Conservation (phyloP, 92 coral and sea anemone species). For the Epizoanthus illoricatus region DNA sequence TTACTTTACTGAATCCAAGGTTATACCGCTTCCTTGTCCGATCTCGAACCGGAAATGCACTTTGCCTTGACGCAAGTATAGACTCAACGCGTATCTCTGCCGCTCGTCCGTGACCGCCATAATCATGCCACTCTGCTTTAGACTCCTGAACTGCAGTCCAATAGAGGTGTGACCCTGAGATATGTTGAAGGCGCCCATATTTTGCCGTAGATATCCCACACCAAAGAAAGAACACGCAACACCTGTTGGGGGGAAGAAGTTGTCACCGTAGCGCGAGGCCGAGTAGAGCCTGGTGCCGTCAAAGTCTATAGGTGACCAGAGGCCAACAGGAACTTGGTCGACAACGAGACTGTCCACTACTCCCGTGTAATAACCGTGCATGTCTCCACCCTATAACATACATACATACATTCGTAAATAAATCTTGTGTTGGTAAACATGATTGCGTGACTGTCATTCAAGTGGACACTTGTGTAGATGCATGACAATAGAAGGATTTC, state of each 20-base stretch:
- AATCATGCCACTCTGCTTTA: conserved; percentile 56
- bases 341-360: conserved; percentile 54
- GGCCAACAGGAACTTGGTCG: conserved; percentile 45
- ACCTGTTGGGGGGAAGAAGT: conserved; percentile 51
- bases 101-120: conserved; percentile 57
- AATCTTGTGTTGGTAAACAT: background rate
- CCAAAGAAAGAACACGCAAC: conserved; percentile 67
- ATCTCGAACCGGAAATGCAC: conserved; percentile 47
- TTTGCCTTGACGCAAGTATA: conserved; percentile 48
- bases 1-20: conserved; percentile 49
- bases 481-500: too few relatives aligned
- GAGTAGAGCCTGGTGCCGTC: conserved; percentile 48
- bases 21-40: conserved; percentile 27
- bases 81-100: conserved; percentile 32
- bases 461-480: background rate
- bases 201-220: conserved; percentile 60
- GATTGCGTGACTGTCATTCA: background rate
- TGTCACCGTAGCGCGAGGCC: conserved; percentile 29
- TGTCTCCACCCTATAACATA: background rate
- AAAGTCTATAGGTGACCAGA: conserved; percentile 54
- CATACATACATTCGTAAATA: background rate
- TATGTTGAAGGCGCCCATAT: conserved; percentile 55
- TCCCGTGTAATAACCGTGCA: conserved; percentile 51
- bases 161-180: conserved; percentile 36
- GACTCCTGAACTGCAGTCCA: conserved; percentile 67